Percentiles rank a stretch among this genome's conserved stretches.
Evolutionary conservation across 2,797 vertebrate species (phyloP).

Genomic region (Diglossa cyanea): DNA sequence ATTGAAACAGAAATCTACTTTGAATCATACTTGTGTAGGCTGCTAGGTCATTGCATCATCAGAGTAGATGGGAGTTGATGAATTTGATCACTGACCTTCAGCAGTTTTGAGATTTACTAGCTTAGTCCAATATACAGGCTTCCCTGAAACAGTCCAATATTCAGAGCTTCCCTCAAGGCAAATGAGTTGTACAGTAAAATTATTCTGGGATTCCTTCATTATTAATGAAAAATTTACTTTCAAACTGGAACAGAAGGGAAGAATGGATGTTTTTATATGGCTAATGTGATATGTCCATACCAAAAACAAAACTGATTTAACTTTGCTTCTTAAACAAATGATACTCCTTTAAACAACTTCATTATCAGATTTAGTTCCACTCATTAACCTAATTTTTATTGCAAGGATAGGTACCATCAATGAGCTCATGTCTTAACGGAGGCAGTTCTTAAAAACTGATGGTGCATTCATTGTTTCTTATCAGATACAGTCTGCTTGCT

Average conservation of each 20-base stretch:
- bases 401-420: background rate
- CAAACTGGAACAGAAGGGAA: background rate
- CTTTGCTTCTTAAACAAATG: background rate
- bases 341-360: background rate
- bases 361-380: background rate
- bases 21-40: background rate
- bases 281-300: background rate
- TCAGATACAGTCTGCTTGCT: background rate
- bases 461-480: background rate
- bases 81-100: background rate
- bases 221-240: background rate
- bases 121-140: background rate
- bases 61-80: background rate
- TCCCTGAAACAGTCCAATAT: background rate
- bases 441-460: background rate
- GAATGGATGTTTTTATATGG: background rate
- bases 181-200: background rate
- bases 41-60: background rate
- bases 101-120: background rate
- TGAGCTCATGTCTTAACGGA: background rate
- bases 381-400: background rate
- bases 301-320: background rate
- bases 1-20: background rate
- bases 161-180: background rate
- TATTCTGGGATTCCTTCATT: background rate